Base-by-base conservation (phyloP, 2,113 vertebrate genomes). In the Oncorhynchus masou region DNA sequence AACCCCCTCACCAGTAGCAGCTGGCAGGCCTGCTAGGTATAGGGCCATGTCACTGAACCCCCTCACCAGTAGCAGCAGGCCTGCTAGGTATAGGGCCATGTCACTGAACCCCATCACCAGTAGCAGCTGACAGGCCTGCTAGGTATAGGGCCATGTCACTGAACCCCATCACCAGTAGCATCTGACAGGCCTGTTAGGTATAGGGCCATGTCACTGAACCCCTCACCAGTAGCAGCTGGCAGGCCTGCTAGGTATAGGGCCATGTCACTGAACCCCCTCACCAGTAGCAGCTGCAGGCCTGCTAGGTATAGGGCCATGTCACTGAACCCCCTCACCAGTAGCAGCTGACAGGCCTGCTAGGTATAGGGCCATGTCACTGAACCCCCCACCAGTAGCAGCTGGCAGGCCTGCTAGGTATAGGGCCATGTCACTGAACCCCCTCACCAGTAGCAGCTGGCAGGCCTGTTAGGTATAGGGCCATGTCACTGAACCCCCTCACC, bases 201-300 rank as follows among this genome's bases (percentile, higher is more conserved):
- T 75, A 73, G 78, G 75, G 79, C 82, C 67, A 79, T 81, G 76
- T 79, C 82, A 74, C 86, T 81, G 68, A 7, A 34, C 39, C 54
- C 34, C 27, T 67, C 5, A 29, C 77, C 80, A 81, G 73, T 70
- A 80, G 74, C 74, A 84, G 76, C 72, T 86, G 77, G 77, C 76
- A 76, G 76, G 49, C 73, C 29, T 81, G 66, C 65, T 81, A 78
- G 71, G 68, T 39, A 77, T 75, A 73, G 78, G 75, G 77, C 82
- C 67, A 79, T 81, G 76, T 79, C 82, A 74, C 86, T 81, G 70
- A 6, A 34, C 39, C 54, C 34, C 27, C 70, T 67, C 5, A 29
- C 77, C 80, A 81, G 73, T 70, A 80, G 74, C 74, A 84, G 77
- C 72, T 86, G 77, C 76, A 76, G 76, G 49, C 72, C 25, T 81